Evolutionary conservation across 2,888 invertebrate genomes (phyloP), one percentile per base, ranked within the genome.

Genomic region (Agrochola lota): DNA sequence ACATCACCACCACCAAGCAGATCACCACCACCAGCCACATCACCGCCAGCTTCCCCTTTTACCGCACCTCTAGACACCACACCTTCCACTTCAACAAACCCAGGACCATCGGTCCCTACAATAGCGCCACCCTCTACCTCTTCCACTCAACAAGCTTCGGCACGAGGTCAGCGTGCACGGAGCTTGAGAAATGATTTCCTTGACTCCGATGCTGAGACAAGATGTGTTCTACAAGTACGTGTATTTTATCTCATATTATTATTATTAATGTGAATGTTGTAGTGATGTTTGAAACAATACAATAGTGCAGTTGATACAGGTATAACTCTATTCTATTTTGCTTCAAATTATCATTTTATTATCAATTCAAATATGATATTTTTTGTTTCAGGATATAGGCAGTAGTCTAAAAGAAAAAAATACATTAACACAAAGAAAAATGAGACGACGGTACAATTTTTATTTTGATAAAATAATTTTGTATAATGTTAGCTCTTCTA

Each of bases 91-190:
- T 59, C n/a, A 2, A 59, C 15, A 26, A 26, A 15, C 15, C n/a
- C n/a, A 59, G n/a, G 7, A 59, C n/a, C n/a, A 59, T 59, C 15
- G 7, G 15, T 15, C n/a, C n/a, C n/a, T 52, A 52, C 52, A 52
- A 49, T 15, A 49, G 15, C 5, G 15, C 15, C 46, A 49, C 52
- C 52, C 20, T 20, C 52, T 17, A 7, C 20, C 20, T 7, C 52
- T 59, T 15, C n/a, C 15, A 26, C 59, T n/a, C 15, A 59, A 15
- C 59, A 26, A 59, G 15, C 7, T 15, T 59, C n/a, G n/a, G 59
- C 59, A 59, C 59, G 7, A 59, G n/a, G 59, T 26, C 59, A 59
- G n/a, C n/a, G n/a, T 59, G 59, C 59, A 59, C n/a, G 59, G n/a
- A 59, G n/a, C 15, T 59, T 59, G n/a, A 26, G 2, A 8, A 59